These are phyloP conservation scores for Rhynchonycteris naso DNA, from an alignment of 2,797 vertebrate species.

Conservation along the genomic window DNA sequence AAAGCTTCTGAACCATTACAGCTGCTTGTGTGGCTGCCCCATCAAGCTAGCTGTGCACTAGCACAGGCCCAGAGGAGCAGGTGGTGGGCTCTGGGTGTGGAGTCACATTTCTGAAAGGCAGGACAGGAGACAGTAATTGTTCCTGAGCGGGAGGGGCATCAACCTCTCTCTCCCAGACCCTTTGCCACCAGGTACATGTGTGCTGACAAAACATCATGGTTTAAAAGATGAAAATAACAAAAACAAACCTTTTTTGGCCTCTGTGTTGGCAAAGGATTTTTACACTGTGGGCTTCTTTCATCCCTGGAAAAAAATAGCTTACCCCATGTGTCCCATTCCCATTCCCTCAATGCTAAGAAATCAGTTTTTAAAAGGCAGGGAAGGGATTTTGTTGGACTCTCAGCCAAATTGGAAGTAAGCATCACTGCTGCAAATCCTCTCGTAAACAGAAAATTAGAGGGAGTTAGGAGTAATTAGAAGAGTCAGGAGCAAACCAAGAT, in stretches of 20 bases:
- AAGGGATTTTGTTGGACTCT: not conserved
- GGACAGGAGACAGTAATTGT: not conserved
- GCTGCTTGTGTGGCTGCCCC: not conserved
- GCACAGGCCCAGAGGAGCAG: not conserved
- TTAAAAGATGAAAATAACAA: slow-evolving; percentile 43
- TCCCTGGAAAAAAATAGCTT: slow-evolving; percentile 44
- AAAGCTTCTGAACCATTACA: not conserved
- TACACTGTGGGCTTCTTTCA: not conserved
- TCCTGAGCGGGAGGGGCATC: not conserved
- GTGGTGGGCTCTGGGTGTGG: not conserved
- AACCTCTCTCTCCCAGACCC: not conserved
- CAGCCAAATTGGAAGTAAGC: not conserved
- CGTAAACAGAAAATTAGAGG: not conserved
- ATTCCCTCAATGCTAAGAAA: slow-evolving; percentile 5
- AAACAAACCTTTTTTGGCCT: slow-evolving; percentile 43
- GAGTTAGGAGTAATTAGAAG: not conserved
- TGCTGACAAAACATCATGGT: slow-evolving; percentile 11
- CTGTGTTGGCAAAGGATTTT: not conserved
- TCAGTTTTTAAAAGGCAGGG: slow-evolving; percentile 22
- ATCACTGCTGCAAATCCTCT: not conserved
- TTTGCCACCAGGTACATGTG: not conserved
- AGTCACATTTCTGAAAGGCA: not conserved
- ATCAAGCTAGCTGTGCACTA: not conserved
- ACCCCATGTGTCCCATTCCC: not conserved
- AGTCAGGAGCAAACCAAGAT: not conserved